A percentile compares a stretch with the other conserved stretches of the same genome.
Evolutionary conservation across 2,113 vertebrate species (phyloP).

Genomic region (Pan paniscus): DNA sequence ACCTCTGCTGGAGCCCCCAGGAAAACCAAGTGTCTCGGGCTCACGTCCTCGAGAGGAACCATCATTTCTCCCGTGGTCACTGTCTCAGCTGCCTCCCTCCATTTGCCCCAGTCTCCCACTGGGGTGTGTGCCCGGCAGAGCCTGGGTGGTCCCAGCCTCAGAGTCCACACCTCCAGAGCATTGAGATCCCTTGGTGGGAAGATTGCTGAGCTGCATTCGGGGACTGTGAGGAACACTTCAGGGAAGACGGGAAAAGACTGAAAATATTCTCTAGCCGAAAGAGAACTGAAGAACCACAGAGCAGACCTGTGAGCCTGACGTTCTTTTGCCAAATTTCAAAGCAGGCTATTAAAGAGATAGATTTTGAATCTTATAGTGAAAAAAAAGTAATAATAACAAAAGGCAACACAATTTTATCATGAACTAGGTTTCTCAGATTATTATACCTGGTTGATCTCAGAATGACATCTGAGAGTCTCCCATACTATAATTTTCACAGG

Average conservation of each 20-base stretch:
- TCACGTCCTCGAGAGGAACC: background rate
- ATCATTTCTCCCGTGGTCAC: fast-evolving
- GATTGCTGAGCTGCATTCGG: background rate
- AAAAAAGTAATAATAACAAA: background rate
- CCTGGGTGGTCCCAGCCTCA: fast-evolving
- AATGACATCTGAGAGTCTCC: background rate
- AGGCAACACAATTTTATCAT: background rate
- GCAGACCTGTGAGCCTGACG: background rate
- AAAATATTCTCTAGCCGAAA: background rate
- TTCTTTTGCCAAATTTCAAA: background rate
- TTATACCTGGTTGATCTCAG: background rate
- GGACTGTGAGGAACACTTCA: background rate
- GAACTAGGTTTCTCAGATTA: background rate
- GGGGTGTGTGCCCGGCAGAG: fast-evolving
- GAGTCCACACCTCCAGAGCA: fast-evolving
- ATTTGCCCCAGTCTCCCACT: background rate
- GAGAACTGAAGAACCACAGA: background rate
- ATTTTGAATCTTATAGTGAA: background rate
- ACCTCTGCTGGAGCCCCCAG: background rate
- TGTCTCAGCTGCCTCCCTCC: background rate
- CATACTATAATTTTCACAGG: background rate
- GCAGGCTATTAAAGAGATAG: background rate
- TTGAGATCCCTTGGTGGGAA: background rate
- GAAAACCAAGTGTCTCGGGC: background rate
- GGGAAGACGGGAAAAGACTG: background rate